These are phyloP conservation scores for Alviniconcha marisindica DNA, from an alignment of 1,140 invertebrate genomes.

Conservation along the genomic window DNA sequence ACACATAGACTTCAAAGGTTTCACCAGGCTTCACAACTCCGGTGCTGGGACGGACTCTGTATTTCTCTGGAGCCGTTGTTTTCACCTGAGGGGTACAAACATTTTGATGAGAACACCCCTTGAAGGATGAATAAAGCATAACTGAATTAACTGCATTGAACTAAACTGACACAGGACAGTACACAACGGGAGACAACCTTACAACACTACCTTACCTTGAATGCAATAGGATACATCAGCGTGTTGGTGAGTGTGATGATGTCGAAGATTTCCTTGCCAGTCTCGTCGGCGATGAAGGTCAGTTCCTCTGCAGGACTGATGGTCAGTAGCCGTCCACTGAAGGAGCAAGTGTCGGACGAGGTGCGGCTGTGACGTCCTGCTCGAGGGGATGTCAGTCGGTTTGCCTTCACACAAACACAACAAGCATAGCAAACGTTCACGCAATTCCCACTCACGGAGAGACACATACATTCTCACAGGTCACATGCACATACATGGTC, in stretches of 20 bases:
- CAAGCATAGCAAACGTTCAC: not conserved
- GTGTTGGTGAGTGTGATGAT: slow-evolving; percentile 82
- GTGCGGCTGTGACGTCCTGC: not conserved
- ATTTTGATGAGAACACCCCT: not conserved
- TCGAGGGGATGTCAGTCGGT: not conserved
- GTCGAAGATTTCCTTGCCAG: slow-evolving; percentile 59
- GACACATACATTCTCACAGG: too few species aligned
- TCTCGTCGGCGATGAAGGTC: slow-evolving; percentile 57
- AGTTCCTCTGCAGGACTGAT: slow-evolving; percentile 71
- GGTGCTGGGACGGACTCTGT: slow-evolving; percentile 89
- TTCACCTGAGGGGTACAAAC: slow-evolving; percentile 81
- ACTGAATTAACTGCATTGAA: too few species aligned
- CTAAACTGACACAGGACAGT: too few species aligned
- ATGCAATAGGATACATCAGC: slow-evolving; percentile 83
- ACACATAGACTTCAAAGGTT: slow-evolving; percentile 68
- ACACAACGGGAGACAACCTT: too few species aligned
- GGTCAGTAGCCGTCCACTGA: slow-evolving; percentile 56
- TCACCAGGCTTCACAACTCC: slow-evolving; percentile 83
- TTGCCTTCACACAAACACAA: not conserved
- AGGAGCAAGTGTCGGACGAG: slow-evolving; percentile 33
- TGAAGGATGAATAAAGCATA: too few species aligned
- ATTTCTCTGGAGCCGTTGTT: slow-evolving; percentile 91
- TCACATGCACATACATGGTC: too few species aligned
- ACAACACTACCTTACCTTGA: slow-evolving; percentile 80
- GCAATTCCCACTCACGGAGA: too few species aligned